These are phyloP conservation scores for Xiphophorus couchianus DNA, from an alignment of 2,113 vertebrate species.

Conservation along the genomic window DNA sequence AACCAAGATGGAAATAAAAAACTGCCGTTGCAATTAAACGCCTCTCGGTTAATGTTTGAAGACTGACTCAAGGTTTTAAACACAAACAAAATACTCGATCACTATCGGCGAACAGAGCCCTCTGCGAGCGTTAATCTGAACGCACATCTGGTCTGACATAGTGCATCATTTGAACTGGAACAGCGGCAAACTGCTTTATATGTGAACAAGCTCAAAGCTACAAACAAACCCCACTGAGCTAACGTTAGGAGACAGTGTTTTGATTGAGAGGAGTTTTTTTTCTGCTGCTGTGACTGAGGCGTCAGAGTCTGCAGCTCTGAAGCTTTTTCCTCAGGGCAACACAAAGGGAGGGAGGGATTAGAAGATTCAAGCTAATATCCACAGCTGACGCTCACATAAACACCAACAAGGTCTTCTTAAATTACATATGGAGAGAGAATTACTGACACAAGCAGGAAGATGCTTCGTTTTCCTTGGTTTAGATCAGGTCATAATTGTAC, in stretches of 20 bases:
- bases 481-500: conserved; percentile 20
- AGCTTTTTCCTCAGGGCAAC: conserved; percentile 17
- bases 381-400: conserved; percentile 52
- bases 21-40: neutral
- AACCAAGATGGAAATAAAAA: neutral
- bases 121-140: conserved; percentile 17
- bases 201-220: conserved; percentile 48
- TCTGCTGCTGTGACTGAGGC: conserved; percentile 32
- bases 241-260: conserved; percentile 36
- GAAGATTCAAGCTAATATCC: conserved; percentile 52
- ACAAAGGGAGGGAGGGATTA: conserved; percentile 26
- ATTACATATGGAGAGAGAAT: conserved; percentile 25
- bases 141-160: conserved; percentile 36
- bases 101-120: neutral
- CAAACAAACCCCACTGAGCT: conserved; percentile 28
- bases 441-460: conserved; percentile 10
- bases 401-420: conserved; percentile 24
- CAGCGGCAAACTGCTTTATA: conserved; percentile 30
- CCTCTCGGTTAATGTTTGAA: neutral
- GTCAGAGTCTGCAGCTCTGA: conserved; percentile 12
- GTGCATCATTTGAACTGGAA: conserved; percentile 23
- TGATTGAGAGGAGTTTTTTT: conserved; percentile 37
- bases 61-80: neutral
- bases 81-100: neutral
- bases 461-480: conserved; percentile 12